Base-by-base conservation (phyloP, 2,888 invertebrate species). In the Bedellia somnulentella region DNA sequence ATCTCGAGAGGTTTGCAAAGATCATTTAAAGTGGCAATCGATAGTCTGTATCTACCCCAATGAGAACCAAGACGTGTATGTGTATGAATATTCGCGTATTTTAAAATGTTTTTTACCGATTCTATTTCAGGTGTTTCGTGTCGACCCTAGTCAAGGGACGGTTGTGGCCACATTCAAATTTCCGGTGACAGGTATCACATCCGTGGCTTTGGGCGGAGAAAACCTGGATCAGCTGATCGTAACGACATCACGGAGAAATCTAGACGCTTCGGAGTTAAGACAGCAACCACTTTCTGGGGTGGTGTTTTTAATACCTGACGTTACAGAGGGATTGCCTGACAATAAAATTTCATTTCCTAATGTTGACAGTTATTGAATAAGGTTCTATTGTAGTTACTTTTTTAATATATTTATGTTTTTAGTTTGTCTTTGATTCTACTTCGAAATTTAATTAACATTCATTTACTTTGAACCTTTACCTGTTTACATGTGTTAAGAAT, bases 141-240 rank as follows among this genome's bases (percentile, higher is more conserved):
- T 84, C 24, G 61, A 82, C 43, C 79, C 82, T 0, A 64, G 54
- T 18, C 43, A 45, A 1, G 54, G 73, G 17, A 44, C 78, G 26
- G 43, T 85, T 9, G 54, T 68, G 6, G 49, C 45, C 35, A 55
- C 54, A 1, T 60, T 86, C 36, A 57, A 71, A 30, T 45, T 87
- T 12, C 85, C 85, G 0, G 63, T 70, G 0, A 56, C 71, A 2
- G 70, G 75, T 9, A 64, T 80, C 1, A 85, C 86, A 0, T 85
- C 86, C 1, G 76, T 82, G 1, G 70, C 80, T 31, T 87, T 85
- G 62, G 87, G 87, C 21, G 87, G 85, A 1, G 70, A 77, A 1
- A 55, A 78, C 32, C 52, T 81, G 13, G 81, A 85, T 41, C 79
- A 80, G 37, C 51, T 88, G 23, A 87, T 80, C 43, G 82, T 86